Percentiles rank a stretch among this genome's conserved stretches.
These are phyloP conservation scores for Oreotrochilus melanogaster DNA, from an alignment of 2,113 vertebrate genomes.

Conservation along the genomic window DNA sequence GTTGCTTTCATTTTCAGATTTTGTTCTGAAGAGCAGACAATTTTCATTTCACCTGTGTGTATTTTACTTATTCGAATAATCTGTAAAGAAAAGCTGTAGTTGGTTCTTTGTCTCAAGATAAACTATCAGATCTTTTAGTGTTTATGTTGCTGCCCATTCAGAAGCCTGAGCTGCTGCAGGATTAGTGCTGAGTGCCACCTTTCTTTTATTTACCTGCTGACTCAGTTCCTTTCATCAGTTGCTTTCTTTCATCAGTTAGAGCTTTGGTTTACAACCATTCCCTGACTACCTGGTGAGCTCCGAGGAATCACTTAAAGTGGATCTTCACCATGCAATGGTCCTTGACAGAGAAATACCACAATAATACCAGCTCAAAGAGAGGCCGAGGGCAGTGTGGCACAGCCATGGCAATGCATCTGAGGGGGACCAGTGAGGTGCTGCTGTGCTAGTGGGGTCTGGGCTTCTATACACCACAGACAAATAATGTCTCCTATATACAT, in stretches of 20 bases:
- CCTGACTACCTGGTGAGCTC: background rate
- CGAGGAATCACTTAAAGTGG: background rate
- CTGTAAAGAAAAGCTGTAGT: too few species aligned
- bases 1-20: background rate
- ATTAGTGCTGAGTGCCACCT: background rate
- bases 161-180: background rate
- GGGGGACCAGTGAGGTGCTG: background rate
- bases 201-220: background rate
- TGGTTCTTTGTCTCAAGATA: background rate
- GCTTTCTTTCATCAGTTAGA: background rate
- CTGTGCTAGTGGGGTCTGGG: background rate
- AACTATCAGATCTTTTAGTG: background rate
- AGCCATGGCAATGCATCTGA: background rate
- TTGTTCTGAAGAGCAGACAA: background rate
- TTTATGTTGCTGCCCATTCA: background rate
- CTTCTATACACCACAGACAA: background rate
- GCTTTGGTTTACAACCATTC: background rate
- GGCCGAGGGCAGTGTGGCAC: background rate
- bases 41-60: background rate
- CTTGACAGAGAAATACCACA: background rate
- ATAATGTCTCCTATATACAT: fast-evolving
- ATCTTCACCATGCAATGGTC: background rate
- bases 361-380: background rate
- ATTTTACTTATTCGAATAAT: too few species aligned
- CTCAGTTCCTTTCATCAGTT: background rate